phyloP scores from a whole-genome alignment of 1,140 invertebrate species.

The Zelostemma sp. region DNA sequence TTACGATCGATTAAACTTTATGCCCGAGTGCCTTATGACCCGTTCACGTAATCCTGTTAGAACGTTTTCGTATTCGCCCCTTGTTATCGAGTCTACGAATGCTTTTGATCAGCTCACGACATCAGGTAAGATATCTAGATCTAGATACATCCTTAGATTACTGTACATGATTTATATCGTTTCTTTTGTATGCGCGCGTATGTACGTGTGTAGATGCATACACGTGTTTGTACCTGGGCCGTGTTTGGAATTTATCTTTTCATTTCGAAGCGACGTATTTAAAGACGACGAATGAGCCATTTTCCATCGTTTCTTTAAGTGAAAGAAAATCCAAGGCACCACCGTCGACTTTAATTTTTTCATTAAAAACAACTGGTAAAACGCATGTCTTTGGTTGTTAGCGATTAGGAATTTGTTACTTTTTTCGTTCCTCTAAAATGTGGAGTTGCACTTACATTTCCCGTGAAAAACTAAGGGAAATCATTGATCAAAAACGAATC shows the following conservation, averaged over 20 bases:
- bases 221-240: constrained; percentile 12
- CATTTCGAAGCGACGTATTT: too few relatives aligned
- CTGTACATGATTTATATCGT: constrained; percentile 17
- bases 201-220: constrained; percentile 27
- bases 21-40: constrained; percentile 63
- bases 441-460: too few relatives aligned
- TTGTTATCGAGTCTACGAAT: constrained; percentile 14
- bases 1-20: constrained; percentile 42
- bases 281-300: too few relatives aligned
- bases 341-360: too few relatives aligned
- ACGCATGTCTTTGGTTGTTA: too few relatives aligned
- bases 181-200: constrained; percentile 27
- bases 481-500: not conserved
- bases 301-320: too few relatives aligned
- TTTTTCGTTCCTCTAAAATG: too few relatives aligned
- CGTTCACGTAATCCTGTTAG: constrained; percentile 28
- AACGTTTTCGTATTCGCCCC: constrained; percentile 14
- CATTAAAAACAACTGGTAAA: too few relatives aligned
- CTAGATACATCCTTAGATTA: constrained; percentile 26
- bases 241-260: too few relatives aligned
- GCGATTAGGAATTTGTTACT: too few relatives aligned
- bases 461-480: too few relatives aligned
- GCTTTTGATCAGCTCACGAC: constrained; percentile 20
- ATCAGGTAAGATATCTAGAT: constrained; percentile 45
- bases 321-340: too few relatives aligned